phyloP scores from a whole-genome alignment of 2,113 vertebrate genomes.

The Nestor notabilis region DNA sequence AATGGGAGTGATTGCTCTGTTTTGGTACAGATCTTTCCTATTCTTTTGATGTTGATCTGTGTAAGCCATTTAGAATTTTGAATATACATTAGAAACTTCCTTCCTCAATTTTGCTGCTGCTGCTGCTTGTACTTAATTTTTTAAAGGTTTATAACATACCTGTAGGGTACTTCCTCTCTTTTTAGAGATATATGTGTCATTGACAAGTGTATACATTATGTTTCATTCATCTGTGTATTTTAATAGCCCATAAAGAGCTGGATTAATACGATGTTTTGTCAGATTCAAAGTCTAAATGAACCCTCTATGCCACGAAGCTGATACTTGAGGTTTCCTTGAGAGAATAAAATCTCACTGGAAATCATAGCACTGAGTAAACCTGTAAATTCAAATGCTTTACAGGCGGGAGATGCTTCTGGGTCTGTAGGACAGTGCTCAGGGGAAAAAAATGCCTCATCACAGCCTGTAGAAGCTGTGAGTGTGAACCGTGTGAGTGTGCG shows the following conservation, averaged over 20 bases:
- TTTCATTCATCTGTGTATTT: not conserved
- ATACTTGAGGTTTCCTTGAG: not conserved
- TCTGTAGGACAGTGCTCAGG: not conserved
- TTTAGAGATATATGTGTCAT: not conserved
- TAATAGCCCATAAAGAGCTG: not conserved
- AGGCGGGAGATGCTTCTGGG: not conserved
- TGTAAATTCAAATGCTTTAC: not conserved
- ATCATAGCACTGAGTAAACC: not conserved
- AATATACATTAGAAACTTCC: not conserved
- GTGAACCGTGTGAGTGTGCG: accelerated
- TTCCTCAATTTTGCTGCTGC: not conserved
- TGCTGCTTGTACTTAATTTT: not conserved
- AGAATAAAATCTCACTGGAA: not conserved
- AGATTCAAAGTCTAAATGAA: not conserved
- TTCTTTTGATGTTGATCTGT: not conserved
- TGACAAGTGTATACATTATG: too few relatives aligned
- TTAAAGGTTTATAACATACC: not conserved
- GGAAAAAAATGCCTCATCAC: not conserved
- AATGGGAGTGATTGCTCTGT: not conserved
- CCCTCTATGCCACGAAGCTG: not conserved
- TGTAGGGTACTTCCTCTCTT: not conserved
- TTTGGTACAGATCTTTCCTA: not conserved
- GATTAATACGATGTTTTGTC: not conserved
- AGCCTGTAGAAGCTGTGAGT: not conserved
- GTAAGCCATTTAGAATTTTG: not conserved